Conservation (phyloP, 37 sponge, comb jelly and placozoan species). For the Ianthella basta region DNA sequence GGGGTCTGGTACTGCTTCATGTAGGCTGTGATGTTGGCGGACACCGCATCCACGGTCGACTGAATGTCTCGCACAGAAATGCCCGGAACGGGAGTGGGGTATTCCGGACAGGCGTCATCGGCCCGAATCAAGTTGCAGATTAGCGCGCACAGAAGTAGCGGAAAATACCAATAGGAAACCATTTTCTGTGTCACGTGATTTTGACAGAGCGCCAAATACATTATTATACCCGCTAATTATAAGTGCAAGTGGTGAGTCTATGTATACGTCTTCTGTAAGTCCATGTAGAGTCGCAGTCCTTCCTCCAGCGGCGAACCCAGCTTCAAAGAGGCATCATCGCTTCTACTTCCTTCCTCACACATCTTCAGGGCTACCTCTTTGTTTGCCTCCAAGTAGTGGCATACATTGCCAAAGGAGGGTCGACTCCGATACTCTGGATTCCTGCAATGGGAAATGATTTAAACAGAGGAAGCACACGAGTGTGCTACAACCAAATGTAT, state of each 20-base stretch:
- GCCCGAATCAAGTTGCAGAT: too few species aligned
- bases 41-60: slow-evolving; percentile 20
- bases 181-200: too few species aligned
- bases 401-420: not conserved
- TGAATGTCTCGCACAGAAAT: slow-evolving; percentile 9
- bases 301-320: slow-evolving; percentile 16
- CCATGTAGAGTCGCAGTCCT: slow-evolving; percentile 15
- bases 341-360: too few species aligned
- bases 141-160: too few species aligned
- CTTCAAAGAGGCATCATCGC: not conserved
- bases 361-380: too few species aligned
- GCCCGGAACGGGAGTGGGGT: not conserved
- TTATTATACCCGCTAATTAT: too few species aligned
- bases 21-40: slow-evolving; percentile 23
- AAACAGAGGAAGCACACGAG: not conserved
- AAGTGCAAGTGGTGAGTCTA: too few species aligned
- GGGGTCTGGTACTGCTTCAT: slow-evolving; percentile 37
- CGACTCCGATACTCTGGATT: slow-evolving; percentile 10
- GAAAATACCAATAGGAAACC: too few species aligned
- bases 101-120: not conserved
- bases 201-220: too few species aligned
- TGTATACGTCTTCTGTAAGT: slow-evolving; percentile 18
- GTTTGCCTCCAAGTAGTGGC: not conserved
- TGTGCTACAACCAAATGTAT: too few species aligned
- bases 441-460: too few species aligned